A percentile compares a stretch with the other conserved stretches of the same genome.
Conservation (phyloP, 2,797 vertebrate species). For the Melanogrammus aeglefinus region DNA sequence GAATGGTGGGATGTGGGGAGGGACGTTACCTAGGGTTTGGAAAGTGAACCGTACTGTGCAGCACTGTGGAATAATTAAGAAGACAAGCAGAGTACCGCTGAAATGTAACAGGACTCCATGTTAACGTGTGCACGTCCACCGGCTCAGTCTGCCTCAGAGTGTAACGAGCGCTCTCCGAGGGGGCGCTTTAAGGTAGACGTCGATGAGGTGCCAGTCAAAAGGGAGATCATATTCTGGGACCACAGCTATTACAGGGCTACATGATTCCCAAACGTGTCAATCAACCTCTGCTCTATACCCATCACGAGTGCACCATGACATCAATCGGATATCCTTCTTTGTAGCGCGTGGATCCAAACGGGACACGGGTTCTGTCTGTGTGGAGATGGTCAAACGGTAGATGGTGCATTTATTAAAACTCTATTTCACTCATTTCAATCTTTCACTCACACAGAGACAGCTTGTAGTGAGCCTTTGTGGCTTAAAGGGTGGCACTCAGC, state of each 20-base stretch:
- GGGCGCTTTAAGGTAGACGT: constrained; percentile 27
- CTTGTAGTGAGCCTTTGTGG: background rate
- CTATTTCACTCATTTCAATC: background rate
- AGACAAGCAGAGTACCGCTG: background rate
- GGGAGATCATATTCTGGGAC: constrained; percentile 24
- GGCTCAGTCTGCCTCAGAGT: background rate
- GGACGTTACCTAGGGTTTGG: background rate
- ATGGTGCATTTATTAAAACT: background rate
- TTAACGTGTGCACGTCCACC: background rate
- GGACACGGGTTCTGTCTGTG: background rate
- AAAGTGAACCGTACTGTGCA: background rate
- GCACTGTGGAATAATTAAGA: background rate
- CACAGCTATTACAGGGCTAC: constrained; percentile 30
- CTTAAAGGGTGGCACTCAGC: background rate
- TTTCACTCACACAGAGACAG: background rate
- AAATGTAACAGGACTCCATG: too few relatives aligned
- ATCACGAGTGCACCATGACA: background rate
- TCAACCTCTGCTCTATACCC: constrained; percentile 1
- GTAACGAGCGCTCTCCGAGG: constrained; percentile 29
- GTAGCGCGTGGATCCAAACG: background rate
- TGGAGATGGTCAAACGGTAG: background rate
- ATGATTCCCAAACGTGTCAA: constrained; percentile 25
- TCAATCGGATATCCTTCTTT: background rate
- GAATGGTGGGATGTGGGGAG: background rate
- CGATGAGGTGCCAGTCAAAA: constrained; percentile 42